Evolutionary conservation across 2,888 invertebrate genomes (phyloP).

Genomic region (Parnassius mnemosyne): DNA sequence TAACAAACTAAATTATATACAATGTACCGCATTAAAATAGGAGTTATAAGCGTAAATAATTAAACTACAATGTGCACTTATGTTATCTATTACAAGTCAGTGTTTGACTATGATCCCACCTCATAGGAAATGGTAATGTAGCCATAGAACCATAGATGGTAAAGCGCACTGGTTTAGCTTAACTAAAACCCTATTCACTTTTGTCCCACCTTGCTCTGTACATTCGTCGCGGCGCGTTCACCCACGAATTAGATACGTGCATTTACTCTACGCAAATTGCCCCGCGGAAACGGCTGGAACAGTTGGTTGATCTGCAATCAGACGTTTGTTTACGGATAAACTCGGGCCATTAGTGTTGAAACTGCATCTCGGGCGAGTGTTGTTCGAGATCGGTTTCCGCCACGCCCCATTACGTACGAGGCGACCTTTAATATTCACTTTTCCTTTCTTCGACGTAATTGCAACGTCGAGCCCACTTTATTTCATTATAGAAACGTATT

Average conservation of each 20-base stretch:
- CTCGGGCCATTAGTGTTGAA: background rate
- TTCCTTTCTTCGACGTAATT: constrained; percentile 10
- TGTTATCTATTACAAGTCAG: too few relatives aligned
- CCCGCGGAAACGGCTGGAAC: constrained; percentile 1
- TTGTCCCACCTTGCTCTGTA: background rate
- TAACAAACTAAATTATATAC: too few relatives aligned
- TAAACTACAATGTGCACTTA: too few relatives aligned
- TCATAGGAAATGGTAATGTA: too few relatives aligned
- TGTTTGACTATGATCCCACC: too few relatives aligned
- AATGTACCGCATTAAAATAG: too few relatives aligned
- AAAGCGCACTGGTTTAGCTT: too few relatives aligned
- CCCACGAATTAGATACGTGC: background rate
- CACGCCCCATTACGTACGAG: constrained; percentile 9
- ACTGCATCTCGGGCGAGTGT: constrained; percentile 1
- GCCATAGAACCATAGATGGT: too few relatives aligned
- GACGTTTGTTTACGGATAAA: constrained; percentile 15
- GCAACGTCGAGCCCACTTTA: background rate
- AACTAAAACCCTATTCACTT: too few relatives aligned
- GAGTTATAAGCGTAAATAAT: too few relatives aligned
- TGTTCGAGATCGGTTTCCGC: constrained; percentile 1
- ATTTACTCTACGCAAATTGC: constrained; percentile 11
- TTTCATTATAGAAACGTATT: background rate
- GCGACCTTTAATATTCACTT: constrained; percentile 1
- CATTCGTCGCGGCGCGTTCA: background rate
- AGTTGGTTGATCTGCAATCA: background rate